Percentiles rank a stretch among this genome's conserved stretches.
Evolutionary conservation across 2,888 invertebrate species (phyloP).

Genomic region (Synanthedon andrenaeformis): DNA sequence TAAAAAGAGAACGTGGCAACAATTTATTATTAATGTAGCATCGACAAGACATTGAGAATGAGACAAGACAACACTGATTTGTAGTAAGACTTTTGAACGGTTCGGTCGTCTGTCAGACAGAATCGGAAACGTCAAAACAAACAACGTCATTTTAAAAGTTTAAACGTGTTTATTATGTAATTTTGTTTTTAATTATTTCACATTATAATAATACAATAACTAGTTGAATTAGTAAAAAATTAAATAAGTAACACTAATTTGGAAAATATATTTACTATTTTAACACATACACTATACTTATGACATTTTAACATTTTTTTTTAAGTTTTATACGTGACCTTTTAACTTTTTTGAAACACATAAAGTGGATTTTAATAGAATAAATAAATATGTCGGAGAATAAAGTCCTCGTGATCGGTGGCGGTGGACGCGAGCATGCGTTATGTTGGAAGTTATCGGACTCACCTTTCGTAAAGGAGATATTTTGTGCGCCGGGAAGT

Average conservation of each 20-base stretch:
- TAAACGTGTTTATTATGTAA: too few species aligned
- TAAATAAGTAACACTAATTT: too few species aligned
- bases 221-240: too few species aligned
- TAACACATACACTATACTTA: too few species aligned
- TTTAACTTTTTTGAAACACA: not conserved
- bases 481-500: slow-evolving; percentile 92
- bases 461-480: slow-evolving; percentile 76
- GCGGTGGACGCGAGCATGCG: slow-evolving; percentile 96
- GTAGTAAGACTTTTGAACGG: not conserved
- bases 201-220: too few species aligned
- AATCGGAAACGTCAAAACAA: too few species aligned
- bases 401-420: slow-evolving; percentile 85
- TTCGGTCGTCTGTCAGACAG: not conserved
- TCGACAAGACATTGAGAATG: not conserved
- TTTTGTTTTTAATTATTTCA: too few species aligned
- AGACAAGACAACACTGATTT: not conserved
- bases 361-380: not conserved
- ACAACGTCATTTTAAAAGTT: too few species aligned
- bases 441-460: slow-evolving; percentile 93
- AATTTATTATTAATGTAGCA: too few species aligned
- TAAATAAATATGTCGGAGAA: slow-evolving; percentile 40
- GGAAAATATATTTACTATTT: too few species aligned
- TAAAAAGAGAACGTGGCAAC: too few species aligned
- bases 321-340: not conserved
- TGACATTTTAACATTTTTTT: too few species aligned